Base-by-base conservation (phyloP, 2,888 invertebrate genomes). In the Drosophila tanythrix region DNA sequence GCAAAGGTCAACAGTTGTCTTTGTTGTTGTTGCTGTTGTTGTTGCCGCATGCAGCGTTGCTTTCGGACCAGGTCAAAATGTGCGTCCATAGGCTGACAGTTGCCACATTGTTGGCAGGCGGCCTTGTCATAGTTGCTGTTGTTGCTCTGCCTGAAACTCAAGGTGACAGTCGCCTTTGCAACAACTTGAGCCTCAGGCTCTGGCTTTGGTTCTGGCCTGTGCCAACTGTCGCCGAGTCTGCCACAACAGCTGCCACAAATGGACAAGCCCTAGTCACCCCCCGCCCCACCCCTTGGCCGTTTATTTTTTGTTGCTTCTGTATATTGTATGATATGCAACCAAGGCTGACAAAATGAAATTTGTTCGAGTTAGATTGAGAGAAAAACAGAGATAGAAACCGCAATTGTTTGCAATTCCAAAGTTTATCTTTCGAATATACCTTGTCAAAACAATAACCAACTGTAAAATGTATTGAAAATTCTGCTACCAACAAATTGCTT, bases 1-100 rank as follows among this genome's bases (percentile, higher is more conserved):
- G 67, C 73, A 79, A 76, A 79, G 81, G 79, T 81, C 81, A 76
- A 81, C 70, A 76, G 76, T 71, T 69, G 57, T 15, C 58, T 71
- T 71, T 73, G 64, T 69, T 63, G 51, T 55, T 40, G 38, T 40
- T 58, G 52, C 29, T 51, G 29, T 53, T 65, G 64, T n/a, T 68
- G 18, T 57, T 65, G 48, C 35, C 69, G 73, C 66, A 60, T 60
- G 62, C 56, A 58, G 65, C 64, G 38, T 50, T 55, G 64, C 70
- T 59, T 64, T 43, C 46, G 61, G 62, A 80, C 50, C 71, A 73
- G 81, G 77, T 79, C 77, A 76, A 72, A 76, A 64, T 72, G 69
- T 70, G 62, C 51, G 72, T 61, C 66, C 71, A 76, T 80, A 72
- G 80, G 78, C 80, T 70, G 78, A 70, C 78, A 78, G 79, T 79